Percentiles rank a stretch among this genome's conserved stretches.
These are phyloP conservation scores for Montipora cactus DNA, from an alignment of 64 coral and sea anemone species.

Conservation along the genomic window DNA sequence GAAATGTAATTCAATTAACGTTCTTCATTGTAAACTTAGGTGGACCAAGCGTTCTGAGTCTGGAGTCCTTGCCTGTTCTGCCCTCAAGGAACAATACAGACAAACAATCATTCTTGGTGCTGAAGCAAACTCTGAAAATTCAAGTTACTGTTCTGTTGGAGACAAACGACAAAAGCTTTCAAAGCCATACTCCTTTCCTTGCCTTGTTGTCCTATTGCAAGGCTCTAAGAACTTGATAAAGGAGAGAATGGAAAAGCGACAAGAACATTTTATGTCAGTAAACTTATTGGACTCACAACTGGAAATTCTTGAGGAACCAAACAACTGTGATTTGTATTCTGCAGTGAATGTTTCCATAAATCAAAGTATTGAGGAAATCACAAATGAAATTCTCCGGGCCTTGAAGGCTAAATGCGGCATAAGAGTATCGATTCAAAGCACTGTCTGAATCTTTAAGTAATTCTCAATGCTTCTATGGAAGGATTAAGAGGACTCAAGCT, in stretches of 20 bases:
- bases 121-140: conserved; percentile 44
- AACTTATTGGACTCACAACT: conserved; percentile 87
- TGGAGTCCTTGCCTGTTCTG: conserved; percentile 90
- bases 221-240: conserved; percentile 70
- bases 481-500: background rate
- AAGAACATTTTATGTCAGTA: conserved; percentile 82
- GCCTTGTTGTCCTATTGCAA: conserved; percentile 64
- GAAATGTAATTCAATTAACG: background rate
- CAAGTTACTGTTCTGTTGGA: conserved; percentile 47
- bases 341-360: conserved; percentile 66
- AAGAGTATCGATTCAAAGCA: conserved; percentile 79
- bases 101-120: conserved; percentile 85
- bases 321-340: conserved; percentile 60
- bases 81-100: conserved; percentile 87
- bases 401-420: conserved; percentile 67
- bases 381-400: conserved; percentile 70
- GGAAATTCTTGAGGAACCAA: conserved; percentile 74
- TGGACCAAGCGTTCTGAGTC: conserved; percentile 81
- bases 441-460: conserved; percentile 24
- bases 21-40: conserved; percentile 35
- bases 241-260: conserved; percentile 66
- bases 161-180: conserved; percentile 51
- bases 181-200: background rate
- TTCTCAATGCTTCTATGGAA: background rate
- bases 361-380: conserved; percentile 64